phyloP scores from a whole-genome alignment of 1,140 invertebrate species.

The Steinernema feltiae region DNA sequence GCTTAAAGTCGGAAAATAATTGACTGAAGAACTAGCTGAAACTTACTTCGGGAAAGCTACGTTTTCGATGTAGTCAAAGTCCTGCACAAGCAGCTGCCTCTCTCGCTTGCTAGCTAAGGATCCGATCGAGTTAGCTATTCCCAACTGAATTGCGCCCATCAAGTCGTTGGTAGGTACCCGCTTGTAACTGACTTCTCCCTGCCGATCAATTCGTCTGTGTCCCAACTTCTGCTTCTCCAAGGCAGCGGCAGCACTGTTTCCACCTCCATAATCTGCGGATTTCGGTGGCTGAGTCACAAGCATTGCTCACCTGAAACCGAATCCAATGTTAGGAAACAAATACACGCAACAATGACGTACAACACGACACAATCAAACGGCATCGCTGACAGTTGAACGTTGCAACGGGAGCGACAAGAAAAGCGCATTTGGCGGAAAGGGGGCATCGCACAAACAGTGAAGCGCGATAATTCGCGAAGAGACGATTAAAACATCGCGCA shows the following conservation, averaged over 20 bases:
- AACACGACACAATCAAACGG: too few species aligned
- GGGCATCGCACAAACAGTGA: too few species aligned
- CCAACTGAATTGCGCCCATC: slow-evolving; percentile 80
- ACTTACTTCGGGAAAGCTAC: slow-evolving; percentile 78
- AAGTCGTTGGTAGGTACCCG: slow-evolving; percentile 56
- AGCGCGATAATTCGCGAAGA: too few species aligned
- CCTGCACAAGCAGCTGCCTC: slow-evolving; percentile 94
- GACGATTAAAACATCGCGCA: too few species aligned
- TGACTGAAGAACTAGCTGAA: slow-evolving; percentile 72
- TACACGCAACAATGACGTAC: too few species aligned
- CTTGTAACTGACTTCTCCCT: slow-evolving; percentile 56
- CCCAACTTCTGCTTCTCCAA: slow-evolving; percentile 53
- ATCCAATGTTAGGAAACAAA: too few species aligned
- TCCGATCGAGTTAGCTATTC: slow-evolving; percentile 87
- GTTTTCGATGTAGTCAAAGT: slow-evolving; percentile 97
- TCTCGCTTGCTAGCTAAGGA: slow-evolving; percentile 92
- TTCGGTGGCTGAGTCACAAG: not conserved
- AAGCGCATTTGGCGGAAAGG: too few species aligned
- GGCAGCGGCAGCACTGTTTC: slow-evolving; percentile 18
- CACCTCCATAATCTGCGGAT: not conserved
- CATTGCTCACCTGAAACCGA: too few species aligned
- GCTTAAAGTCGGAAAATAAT: slow-evolving; percentile 56
- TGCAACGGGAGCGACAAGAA: too few species aligned
- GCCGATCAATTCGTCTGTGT: slow-evolving; percentile 52
- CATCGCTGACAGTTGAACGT: too few species aligned